phyloP scores from a whole-genome alignment of 2,113 vertebrate species.

The Triplophysa dalaica region DNA sequence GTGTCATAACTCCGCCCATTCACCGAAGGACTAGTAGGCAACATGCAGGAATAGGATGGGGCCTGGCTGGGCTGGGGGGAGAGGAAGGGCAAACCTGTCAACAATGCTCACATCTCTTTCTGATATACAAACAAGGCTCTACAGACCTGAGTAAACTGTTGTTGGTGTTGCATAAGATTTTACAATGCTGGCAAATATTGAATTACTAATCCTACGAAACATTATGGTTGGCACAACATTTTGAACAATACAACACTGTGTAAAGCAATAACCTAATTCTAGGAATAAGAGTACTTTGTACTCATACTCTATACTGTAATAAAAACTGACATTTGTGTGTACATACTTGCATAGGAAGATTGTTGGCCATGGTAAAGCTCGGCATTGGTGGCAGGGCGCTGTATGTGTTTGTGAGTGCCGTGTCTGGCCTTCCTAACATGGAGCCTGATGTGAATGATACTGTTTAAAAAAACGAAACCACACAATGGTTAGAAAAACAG shows the following conservation, averaged over 20 bases:
- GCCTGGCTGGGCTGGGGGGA: constrained; percentile 83
- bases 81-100: constrained; percentile 37
- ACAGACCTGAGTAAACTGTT: constrained; percentile 23
- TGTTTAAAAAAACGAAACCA: constrained; percentile 59
- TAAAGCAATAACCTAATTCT: not conserved
- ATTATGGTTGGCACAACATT: not conserved
- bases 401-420: constrained; percentile 94
- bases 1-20: constrained; percentile 96
- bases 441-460: constrained; percentile 95
- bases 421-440: constrained; percentile 94
- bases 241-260: not conserved
- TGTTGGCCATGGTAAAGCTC: constrained; percentile 97
- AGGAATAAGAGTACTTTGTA: not conserved
- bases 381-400: constrained; percentile 93
- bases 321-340: constrained; percentile 22
- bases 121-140: not conserved
- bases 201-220: constrained; percentile 22
- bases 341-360: constrained; percentile 98
- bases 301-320: too few relatives aligned
- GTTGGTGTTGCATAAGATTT: constrained; percentile 36
- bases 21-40: constrained; percentile 92
- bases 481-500: not conserved
- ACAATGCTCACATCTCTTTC: constrained; percentile 6
- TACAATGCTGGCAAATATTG: constrained; percentile 34
- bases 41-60: constrained; percentile 97